Evolutionary conservation across 2,113 vertebrate species (phyloP).

Genomic region (Spheniscus mendiculus): DNA sequence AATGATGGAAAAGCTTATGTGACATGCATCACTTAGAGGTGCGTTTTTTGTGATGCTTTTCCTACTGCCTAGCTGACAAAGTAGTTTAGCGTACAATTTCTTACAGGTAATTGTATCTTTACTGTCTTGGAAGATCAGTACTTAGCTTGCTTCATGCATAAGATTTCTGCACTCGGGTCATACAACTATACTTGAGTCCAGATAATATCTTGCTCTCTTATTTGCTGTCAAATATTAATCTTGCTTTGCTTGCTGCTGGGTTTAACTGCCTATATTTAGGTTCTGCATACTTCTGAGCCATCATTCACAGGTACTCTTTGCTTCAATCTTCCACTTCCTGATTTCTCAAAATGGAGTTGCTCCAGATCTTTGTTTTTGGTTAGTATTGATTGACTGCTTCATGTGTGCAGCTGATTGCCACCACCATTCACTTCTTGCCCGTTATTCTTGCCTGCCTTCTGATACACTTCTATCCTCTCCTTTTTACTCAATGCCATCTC

Average conservation of each 20-base stretch:
- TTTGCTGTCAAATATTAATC: not conserved
- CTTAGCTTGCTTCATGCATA: not conserved
- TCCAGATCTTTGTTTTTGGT: not conserved
- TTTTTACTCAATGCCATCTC: not conserved
- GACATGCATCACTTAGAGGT: not conserved
- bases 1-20: not conserved
- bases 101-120: not conserved
- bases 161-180: not conserved
- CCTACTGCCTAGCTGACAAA: not conserved
- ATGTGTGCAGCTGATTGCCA: not conserved
- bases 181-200: not conserved
- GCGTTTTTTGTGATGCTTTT: not conserved
- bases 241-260: not conserved
- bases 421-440: not conserved
- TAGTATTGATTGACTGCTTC: not conserved
- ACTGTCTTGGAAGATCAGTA: not conserved
- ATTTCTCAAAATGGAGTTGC: not conserved
- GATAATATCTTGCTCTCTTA: not conserved
- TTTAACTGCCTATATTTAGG: not conserved
- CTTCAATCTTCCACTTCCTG: not conserved
- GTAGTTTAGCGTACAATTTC: not conserved
- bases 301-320: not conserved
- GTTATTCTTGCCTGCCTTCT: not conserved
- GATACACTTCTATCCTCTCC: not conserved
- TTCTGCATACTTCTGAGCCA: not conserved